Conservation (phyloP, 2,888 invertebrate genomes). For the Anthophora plumipes region DNA sequence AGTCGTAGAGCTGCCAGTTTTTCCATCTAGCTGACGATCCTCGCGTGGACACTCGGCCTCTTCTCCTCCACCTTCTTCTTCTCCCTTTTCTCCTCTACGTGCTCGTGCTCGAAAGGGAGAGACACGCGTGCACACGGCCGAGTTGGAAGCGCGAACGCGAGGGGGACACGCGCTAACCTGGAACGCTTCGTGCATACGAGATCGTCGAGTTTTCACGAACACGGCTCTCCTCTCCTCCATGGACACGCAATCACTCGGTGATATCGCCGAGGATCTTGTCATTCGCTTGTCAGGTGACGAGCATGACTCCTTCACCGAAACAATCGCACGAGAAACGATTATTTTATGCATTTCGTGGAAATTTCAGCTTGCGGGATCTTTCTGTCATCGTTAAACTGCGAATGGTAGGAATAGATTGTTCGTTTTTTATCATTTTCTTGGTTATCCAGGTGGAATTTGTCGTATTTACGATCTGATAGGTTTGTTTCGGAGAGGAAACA, state of each 20-base stretch:
- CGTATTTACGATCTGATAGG: too few species aligned
- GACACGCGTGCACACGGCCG: conserved; percentile 43
- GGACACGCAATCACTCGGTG: conserved; percentile 37
- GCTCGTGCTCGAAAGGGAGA: conserved; percentile 19
- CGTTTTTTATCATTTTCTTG: background rate
- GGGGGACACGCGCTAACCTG: conserved; percentile 79
- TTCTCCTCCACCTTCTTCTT: conserved; percentile 26
- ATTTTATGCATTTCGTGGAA: too few species aligned
- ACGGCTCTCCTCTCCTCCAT: conserved; percentile 36
- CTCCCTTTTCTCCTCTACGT: conserved; percentile 12
- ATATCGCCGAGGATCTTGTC: conserved; percentile 32
- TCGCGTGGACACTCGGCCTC: conserved; percentile 32
- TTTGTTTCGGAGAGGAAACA: too few species aligned
- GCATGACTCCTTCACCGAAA: conserved; percentile 6
- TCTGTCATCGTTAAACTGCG: too few species aligned
- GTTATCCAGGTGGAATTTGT: too few species aligned
- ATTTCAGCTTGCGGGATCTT: too few species aligned
- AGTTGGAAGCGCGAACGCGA: conserved; percentile 63
- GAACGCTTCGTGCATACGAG: conserved; percentile 78
- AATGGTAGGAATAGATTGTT: background rate
- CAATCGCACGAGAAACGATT: too few species aligned
- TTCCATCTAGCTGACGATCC: conserved; percentile 50
- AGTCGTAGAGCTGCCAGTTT: conserved; percentile 65
- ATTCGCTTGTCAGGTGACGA: conserved; percentile 1
- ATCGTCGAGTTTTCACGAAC: conserved; percentile 68